A percentile compares a stretch with the other conserved stretches of the same genome.
These are phyloP conservation scores for Propithecus coquereli DNA, from an alignment of 2,113 vertebrate species.

Conservation along the genomic window DNA sequence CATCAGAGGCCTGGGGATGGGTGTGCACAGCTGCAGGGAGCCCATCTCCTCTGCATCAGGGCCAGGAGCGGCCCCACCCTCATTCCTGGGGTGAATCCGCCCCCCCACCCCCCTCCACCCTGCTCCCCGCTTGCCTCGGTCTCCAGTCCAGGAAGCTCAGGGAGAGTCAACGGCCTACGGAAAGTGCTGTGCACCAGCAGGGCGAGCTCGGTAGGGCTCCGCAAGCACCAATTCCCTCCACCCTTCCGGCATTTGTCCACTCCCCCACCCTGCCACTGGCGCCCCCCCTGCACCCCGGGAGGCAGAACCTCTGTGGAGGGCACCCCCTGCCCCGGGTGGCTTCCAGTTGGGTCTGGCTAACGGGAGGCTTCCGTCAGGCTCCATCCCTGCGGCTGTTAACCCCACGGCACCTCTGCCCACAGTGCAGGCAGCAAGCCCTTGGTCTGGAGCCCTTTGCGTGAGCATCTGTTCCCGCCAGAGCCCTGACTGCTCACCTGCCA, in stretches of 20 bases:
- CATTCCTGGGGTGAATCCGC: not conserved
- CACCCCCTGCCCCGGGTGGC: not conserved
- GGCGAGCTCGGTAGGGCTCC: not conserved
- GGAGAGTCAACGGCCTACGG: not conserved
- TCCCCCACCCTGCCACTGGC: not conserved
- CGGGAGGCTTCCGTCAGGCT: not conserved
- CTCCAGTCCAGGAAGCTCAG: not conserved
- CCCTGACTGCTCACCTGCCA: not conserved
- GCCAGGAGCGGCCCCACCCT: not conserved
- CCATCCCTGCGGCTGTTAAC: not conserved
- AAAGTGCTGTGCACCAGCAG: not conserved
- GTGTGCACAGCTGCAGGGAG: not conserved
- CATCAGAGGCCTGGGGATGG: not conserved
- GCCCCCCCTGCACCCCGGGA: too few species aligned
- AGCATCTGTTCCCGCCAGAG: not conserved
- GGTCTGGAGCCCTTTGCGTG: not conserved
- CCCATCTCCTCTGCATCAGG: not conserved
- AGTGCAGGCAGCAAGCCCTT: too few species aligned
- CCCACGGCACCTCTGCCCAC: rapidly evolving
- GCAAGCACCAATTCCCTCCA: not conserved
- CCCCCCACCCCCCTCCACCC: too few species aligned
- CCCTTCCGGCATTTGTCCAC: not conserved
- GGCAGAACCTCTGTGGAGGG: not conserved
- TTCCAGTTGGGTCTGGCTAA: not conserved
- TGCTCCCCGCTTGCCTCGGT: not conserved